Percentiles rank a stretch among this genome's conserved stretches.
Evolutionary conservation across 2,113 vertebrate species (phyloP).

Genomic region (Pyxicephalus adspersus): DNA sequence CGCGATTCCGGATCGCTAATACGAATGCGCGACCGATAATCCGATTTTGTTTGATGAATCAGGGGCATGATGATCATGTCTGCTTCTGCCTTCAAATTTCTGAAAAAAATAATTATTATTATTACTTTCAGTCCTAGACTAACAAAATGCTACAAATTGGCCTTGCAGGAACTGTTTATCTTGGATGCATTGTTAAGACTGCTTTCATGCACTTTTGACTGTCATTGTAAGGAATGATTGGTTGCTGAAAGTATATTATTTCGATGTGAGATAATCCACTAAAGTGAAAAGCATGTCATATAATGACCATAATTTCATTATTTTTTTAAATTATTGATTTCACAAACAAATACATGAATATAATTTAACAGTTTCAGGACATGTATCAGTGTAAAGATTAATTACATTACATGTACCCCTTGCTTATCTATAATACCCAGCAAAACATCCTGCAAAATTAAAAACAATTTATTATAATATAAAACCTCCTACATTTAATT

Average conservation of each 20-base stretch:
- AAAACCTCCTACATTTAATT: too few relatives aligned
- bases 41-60: too few relatives aligned
- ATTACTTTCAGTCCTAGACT: not conserved
- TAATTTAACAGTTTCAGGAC: too few relatives aligned
- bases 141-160: slow-evolving; percentile 33
- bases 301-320: not conserved
- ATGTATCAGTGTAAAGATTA: too few relatives aligned
- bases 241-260: not conserved
- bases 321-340: too few relatives aligned
- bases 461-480: too few relatives aligned
- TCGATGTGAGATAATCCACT: not conserved
- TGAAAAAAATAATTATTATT: not conserved
- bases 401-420: too few relatives aligned
- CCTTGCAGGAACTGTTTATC: not conserved
- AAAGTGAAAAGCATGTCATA: not conserved
- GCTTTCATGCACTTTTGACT: not conserved
- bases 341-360: too few relatives aligned
- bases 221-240: not conserved
- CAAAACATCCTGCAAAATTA: too few relatives aligned
- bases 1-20: too few relatives aligned
- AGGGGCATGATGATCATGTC: slow-evolving; percentile 2
- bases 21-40: too few relatives aligned
- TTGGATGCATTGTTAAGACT: slow-evolving; percentile 1
- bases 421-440: too few relatives aligned
- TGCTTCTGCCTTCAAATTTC: not conserved